Base-by-base conservation (phyloP, 2,797 vertebrate species). In the Myotis myotis region DNA sequence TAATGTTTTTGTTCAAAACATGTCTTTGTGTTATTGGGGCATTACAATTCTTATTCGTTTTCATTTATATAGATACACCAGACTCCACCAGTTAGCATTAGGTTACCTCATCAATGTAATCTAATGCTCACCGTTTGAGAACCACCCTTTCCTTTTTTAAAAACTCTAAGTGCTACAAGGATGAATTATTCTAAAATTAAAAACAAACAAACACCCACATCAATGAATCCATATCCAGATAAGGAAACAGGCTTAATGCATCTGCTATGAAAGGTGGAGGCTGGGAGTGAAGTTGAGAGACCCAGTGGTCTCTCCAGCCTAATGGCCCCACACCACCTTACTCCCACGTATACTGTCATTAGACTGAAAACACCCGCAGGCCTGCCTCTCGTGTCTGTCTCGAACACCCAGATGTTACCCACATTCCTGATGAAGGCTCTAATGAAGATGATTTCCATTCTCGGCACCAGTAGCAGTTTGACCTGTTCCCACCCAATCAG, bases 1-100 rank as follows among this genome's bases (percentile, higher is more conserved):
- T 66, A 68, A 72, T 55, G 8, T 70, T 96, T 94, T 81, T 49
- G 30, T 11, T 93, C 30, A 74, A 66, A 91, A 83, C 16, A 20
- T 36, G 4, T 79, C 53, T 85, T 74, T 74, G 33, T 71, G 53
- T 49, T 62, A 88, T 4, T 19, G 41, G 49, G 44, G 6, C 71
- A 36, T 36, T 47, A 30, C 16, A 22, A 25, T 51, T 85, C 68
- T 78, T 68, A 92, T 36, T 64, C 28, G 62, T 70, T 80, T 86
- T 76, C 10, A 90, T 66, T 91, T 87, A 79, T 90, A 85, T 23
- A 83, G 55, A 51, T 81, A 83, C 0, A 84, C 3, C 20, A 33
- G 85, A 92, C 19, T 10, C 17, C 28, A 30, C 13, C 60, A 30
- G 60, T 62, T 62, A 62, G 60, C 60, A 30, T 30, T 62, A 62